Percentiles rank a stretch among this genome's conserved stretches.
Evolutionary conservation across 2,113 vertebrate genomes (phyloP).

Genomic region (Peromyscus leucopus): DNA sequence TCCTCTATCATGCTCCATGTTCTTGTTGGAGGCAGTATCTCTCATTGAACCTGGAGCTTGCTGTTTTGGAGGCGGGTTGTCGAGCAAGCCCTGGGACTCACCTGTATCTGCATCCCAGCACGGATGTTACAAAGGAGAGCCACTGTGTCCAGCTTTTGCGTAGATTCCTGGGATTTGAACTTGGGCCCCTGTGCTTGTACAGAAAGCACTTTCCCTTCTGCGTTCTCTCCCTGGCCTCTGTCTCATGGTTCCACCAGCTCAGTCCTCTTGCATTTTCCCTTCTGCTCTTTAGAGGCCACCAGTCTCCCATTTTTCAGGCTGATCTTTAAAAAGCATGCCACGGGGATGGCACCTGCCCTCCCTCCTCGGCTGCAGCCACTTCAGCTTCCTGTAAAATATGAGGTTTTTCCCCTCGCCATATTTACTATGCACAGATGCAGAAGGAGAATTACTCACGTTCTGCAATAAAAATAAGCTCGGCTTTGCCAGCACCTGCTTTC

Average conservation of each 20-base stretch:
- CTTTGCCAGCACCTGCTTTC: conserved; percentile 94
- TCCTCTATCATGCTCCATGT: neutral
- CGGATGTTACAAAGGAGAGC: neutral
- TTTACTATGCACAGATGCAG: conserved; percentile 88
- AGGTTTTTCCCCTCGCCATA: conserved; percentile 74
- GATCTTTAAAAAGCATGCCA: neutral
- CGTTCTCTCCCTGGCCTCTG: neutral
- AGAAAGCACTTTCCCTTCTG: neutral
- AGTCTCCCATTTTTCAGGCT: conserved; percentile 51
- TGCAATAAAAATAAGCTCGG: conserved; percentile 89
- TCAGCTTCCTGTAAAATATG: conserved; percentile 76
- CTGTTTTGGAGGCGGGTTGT: neutral
- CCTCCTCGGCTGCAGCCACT: conserved; percentile 70
- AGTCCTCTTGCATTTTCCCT: neutral
- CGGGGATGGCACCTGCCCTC: neutral
- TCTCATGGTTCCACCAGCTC: neutral
- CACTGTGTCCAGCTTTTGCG: neutral
- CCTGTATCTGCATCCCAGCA: neutral
- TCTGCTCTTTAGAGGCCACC: conserved; percentile 34
- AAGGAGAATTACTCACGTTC: conserved; percentile 90
- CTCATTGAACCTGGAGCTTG: neutral
- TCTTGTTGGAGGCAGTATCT: neutral
- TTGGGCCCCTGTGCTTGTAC: neutral
- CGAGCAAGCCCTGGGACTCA: neutral
- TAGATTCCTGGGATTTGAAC: neutral